Conservation (phyloP, 2,113 vertebrate species). For the Indicator maculatus region DNA sequence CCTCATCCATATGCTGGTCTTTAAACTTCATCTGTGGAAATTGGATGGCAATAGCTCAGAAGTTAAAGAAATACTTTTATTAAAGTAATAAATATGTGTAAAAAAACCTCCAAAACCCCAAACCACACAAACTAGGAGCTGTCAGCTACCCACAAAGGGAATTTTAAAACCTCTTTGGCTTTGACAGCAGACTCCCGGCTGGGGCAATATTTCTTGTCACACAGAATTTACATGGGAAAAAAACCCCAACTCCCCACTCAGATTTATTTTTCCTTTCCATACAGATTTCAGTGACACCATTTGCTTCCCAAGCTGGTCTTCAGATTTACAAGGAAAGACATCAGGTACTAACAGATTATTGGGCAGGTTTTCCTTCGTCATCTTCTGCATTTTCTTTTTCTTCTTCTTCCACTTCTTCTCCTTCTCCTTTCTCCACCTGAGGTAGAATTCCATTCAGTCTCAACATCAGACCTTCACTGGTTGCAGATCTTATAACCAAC, state of each 20-base stretch:
- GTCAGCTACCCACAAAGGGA: background rate
- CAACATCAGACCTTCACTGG: slow-evolving; percentile 86
- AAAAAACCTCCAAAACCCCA: background rate
- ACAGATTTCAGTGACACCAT: background rate
- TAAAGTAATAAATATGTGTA: background rate
- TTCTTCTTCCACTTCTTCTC: background rate
- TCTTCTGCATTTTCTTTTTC: background rate
- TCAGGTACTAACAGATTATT: background rate
- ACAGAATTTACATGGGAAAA: background rate
- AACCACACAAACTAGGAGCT: background rate
- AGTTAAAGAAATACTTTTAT: background rate
- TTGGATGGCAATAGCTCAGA: background rate
- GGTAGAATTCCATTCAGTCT: slow-evolving; percentile 76
- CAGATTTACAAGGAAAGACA: background rate
- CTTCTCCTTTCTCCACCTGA: background rate
- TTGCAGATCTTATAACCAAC: slow-evolving; percentile 80
- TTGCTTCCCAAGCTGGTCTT: background rate
- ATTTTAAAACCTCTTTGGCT: accelerated
- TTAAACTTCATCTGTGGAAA: background rate
- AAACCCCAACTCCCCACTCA: background rate
- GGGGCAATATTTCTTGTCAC: background rate
- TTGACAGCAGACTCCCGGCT: background rate
- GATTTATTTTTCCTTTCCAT: background rate
- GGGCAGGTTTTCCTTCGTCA: background rate
- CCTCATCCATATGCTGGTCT: background rate